Evolutionary conservation across 2,113 vertebrate genomes (phyloP), one percentile per base, ranked within the genome.

Genomic region (Genyomyrus donnyi): DNA sequence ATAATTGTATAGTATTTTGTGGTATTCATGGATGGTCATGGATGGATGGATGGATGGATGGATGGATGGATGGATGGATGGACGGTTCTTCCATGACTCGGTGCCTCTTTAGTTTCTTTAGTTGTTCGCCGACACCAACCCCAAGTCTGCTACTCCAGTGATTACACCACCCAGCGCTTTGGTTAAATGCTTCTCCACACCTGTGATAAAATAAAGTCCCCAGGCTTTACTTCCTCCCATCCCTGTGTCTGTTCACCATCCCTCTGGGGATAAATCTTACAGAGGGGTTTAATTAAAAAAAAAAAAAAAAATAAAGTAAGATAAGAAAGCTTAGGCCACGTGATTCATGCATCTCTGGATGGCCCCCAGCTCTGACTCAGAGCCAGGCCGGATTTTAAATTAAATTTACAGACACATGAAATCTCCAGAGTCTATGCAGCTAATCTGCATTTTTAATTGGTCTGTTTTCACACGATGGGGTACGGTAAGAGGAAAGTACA

Each of bases 401-500:
- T 48, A 85, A 85, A 85, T 45, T 85, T 85, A 85, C 46, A 50
- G 39, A 48, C 39, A 85, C 83, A 46, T 80, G 74, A 42, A 85
- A 35, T 52, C 49, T 52, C 48, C 15, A 52, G 85, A 48, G 83
- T 85, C 19, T 50, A 87, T 19, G 2, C 27, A 3, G n/a, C 11
- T 87, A 49, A 87, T 52, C 24, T 87, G 85, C 85, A 87, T 87
- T 17, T 87, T 87, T 87, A 87, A 87, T 52, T 87, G 49, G 46
- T n/a, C 85, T 52, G 45, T 87, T 87, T 52, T 45, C 46, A 53
- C n/a, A 87, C 48, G 13, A 52, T 35, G 21, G 24, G 24, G 31
- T 19, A 80, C 1, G 35, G 74, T 80, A 80, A 7, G 17, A 48
- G 83, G 24, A 85, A 48, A 24, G 83, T n/a, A 85, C 45, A 48